These are phyloP conservation scores for Drosophila takahashii DNA, from an alignment of 1,140 invertebrate genomes.

Conservation along the genomic window DNA sequence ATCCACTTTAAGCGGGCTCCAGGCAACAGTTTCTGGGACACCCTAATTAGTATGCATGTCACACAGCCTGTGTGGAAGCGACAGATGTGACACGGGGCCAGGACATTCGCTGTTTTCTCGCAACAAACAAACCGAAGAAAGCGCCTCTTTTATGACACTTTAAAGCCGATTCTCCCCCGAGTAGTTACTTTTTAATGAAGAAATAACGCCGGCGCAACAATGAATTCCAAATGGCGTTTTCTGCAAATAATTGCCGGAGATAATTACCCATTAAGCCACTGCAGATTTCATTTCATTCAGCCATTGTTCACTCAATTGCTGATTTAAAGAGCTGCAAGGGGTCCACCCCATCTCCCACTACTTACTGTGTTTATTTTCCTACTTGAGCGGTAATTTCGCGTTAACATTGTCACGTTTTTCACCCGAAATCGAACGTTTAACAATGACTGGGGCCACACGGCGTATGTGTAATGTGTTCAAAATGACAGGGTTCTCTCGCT, in stretches of 20 bases:
- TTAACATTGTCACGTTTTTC: slow-evolving; percentile 64
- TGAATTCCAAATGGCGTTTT: not conserved
- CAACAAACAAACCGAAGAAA: not conserved
- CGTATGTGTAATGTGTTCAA: slow-evolving; percentile 67
- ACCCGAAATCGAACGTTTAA: slow-evolving; percentile 55
- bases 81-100: slow-evolving; percentile 36
- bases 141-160: slow-evolving; percentile 18
- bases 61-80: slow-evolving; percentile 50
- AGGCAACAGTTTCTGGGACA: slow-evolving; percentile 4
- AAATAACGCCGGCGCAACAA: not conserved
- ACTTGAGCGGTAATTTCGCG: slow-evolving; percentile 34
- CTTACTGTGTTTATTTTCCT: slow-evolving; percentile 16
- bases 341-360: too few relatives aligned
- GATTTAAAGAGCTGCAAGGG: slow-evolving; percentile 18
- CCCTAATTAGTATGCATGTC: slow-evolving; percentile 77
- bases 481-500: slow-evolving; percentile 50
- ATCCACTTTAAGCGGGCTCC: slow-evolving; percentile 62
- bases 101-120: slow-evolving; percentile 25
- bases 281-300: slow-evolving; percentile 8
- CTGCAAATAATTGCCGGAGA: slow-evolving; percentile 36
- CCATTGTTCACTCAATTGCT: slow-evolving; percentile 12
- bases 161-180: slow-evolving; percentile 16
- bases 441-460: slow-evolving; percentile 44
- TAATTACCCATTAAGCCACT: slow-evolving; percentile 37
- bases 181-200: slow-evolving; percentile 19